Percentiles rank a stretch among this genome's conserved stretches.
Conservation (phyloP, 2,113 vertebrate genomes). For the Brienomyrus longianalis region DNA sequence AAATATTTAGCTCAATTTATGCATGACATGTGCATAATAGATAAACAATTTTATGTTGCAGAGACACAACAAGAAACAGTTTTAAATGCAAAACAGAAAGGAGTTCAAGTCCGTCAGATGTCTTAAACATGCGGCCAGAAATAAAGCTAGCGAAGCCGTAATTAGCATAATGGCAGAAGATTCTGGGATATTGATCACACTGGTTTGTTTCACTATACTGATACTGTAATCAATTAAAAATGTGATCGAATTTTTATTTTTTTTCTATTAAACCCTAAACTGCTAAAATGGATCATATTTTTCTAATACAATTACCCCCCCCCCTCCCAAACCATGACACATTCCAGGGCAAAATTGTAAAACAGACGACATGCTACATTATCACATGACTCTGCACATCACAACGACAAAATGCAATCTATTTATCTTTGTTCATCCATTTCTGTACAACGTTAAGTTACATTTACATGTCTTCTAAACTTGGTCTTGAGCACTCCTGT, state of each 20-base stretch:
- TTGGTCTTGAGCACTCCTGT: neutral
- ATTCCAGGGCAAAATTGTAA: neutral
- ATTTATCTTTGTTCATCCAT: neutral
- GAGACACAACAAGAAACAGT: slow-evolving; percentile 7
- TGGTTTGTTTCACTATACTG: neutral
- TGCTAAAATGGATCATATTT: neutral
- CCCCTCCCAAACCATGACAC: neutral
- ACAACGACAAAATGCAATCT: neutral
- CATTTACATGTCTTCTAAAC: neutral
- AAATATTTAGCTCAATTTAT: neutral
- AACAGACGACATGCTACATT: neutral
- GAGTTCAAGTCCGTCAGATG: neutral
- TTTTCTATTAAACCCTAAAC: neutral
- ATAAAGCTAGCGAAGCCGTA: neutral
- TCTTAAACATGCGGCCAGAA: neutral
- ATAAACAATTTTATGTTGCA: neutral
- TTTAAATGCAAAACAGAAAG: slow-evolving; percentile 1
- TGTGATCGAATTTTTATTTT: neutral
- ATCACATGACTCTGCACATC: neutral
- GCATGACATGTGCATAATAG: neutral
- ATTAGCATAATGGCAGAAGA: neutral
- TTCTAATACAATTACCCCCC: neutral
- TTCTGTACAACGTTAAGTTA: neutral
- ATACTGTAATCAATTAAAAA: neutral
- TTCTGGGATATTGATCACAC: neutral